phyloP scores from a whole-genome alignment of 1,140 invertebrate species.

The Eumaeus atala region DNA sequence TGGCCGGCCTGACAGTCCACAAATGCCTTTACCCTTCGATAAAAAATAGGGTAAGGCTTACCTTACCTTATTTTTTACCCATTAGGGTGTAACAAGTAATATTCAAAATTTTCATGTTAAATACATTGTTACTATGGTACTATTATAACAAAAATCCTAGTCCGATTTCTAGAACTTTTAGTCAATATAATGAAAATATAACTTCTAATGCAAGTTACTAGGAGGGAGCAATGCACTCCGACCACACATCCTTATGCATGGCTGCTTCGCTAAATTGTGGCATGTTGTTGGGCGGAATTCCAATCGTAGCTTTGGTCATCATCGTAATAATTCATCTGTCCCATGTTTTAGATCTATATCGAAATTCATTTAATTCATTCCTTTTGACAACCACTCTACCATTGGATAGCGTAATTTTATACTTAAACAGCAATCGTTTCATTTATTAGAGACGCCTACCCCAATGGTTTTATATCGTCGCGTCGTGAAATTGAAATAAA shows the following conservation, averaged over 20 bases:
- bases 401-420: slow-evolving; percentile 1
- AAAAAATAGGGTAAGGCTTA: too few relatives aligned
- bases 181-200: too few relatives aligned
- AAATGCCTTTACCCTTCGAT: too few relatives aligned
- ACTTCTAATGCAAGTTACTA: not conserved
- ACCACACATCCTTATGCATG: slow-evolving; percentile 17
- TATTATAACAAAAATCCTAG: too few relatives aligned
- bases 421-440: slow-evolving; percentile 4
- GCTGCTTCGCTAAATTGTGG: slow-evolving; percentile 15
- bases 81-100: too few relatives aligned
- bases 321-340: slow-evolving; percentile 22
- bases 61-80: too few relatives aligned
- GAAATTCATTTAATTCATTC: slow-evolving; percentile 4
- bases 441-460: not conserved
- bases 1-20: too few relatives aligned
- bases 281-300: slow-evolving; percentile 20
- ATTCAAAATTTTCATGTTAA: too few relatives aligned
- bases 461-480: not conserved
- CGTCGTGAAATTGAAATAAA: too few relatives aligned
- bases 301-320: slow-evolving; percentile 19
- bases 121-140: too few relatives aligned
- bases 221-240: slow-evolving; percentile 1
- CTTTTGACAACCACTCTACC: slow-evolving; percentile 7
- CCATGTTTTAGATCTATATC: not conserved
- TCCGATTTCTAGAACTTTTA: too few relatives aligned